Evolutionary conservation across 1,140 invertebrate species (phyloP).

Genomic region (Drosophila carrolli): DNA sequence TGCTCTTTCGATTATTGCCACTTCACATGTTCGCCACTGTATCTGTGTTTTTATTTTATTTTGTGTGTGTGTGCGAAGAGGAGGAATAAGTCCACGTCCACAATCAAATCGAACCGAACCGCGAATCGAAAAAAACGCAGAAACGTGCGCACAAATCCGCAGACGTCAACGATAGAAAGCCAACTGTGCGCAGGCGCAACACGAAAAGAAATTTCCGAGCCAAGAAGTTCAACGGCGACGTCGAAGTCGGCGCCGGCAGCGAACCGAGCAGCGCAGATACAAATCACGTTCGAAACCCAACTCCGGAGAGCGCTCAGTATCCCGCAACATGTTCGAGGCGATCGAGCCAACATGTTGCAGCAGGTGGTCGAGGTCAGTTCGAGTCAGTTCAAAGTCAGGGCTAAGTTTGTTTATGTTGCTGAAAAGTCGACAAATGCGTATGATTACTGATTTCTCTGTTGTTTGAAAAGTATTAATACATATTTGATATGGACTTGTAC

Average conservation of each 20-base stretch:
- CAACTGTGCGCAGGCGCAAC: constrained; percentile 84
- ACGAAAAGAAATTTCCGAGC: constrained; percentile 79
- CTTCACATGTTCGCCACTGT: constrained; percentile 40
- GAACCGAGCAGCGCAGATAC: constrained; percentile 27
- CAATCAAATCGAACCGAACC: constrained; percentile 59
- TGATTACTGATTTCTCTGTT: background rate
- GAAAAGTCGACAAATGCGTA: background rate
- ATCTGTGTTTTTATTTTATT: constrained; percentile 13
- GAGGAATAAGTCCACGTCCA: constrained; percentile 69
- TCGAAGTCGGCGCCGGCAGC: constrained; percentile 30
- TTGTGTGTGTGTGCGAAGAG: constrained; percentile 17
- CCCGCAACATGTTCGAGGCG: constrained; percentile 26
- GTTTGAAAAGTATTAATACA: background rate
- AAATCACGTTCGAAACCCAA: constrained; percentile 46
- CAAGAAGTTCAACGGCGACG: constrained; percentile 56
- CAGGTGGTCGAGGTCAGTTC: constrained; percentile 65
- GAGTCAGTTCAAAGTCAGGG: constrained; percentile 82
- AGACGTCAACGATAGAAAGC: constrained; percentile 84
- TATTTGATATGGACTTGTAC: too few relatives aligned
- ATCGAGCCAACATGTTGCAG: constrained; percentile 58
- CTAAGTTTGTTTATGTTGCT: constrained; percentile 69
- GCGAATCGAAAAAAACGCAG: constrained; percentile 48
- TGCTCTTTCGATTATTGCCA: constrained; percentile 71
- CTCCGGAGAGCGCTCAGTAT: constrained; percentile 14
- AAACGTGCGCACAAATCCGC: constrained; percentile 78